Evolutionary conservation across 2,888 invertebrate genomes (phyloP).

Genomic region (Nematopogon swammerdamellus): DNA sequence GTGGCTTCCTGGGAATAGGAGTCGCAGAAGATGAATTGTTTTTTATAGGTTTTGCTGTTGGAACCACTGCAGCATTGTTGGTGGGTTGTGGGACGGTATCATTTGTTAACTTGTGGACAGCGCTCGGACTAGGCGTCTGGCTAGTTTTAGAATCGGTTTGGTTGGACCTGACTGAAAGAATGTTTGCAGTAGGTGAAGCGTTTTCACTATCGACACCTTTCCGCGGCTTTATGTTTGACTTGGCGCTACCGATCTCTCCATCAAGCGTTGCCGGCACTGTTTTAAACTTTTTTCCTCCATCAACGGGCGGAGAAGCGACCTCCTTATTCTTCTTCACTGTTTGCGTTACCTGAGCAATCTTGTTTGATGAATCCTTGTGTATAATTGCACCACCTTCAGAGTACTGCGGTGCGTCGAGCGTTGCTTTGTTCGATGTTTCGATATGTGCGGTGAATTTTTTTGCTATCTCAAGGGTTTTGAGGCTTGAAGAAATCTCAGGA

Average conservation of each 20-base stretch:
- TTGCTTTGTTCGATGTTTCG: no score
- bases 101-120: no score
- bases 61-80: no score
- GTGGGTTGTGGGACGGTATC: not conserved
- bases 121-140: no score
- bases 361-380: conserved; percentile 12
- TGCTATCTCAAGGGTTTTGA: no score
- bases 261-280: not conserved
- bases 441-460: no score
- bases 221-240: not conserved
- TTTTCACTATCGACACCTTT: not conserved
- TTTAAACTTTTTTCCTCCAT: conserved; percentile 4
- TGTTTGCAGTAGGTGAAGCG: not conserved
- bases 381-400: conserved; percentile 27
- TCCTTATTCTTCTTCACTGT: conserved; percentile 14
- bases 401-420: no score
- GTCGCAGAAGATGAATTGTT: conserved; percentile 4
- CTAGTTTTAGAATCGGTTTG: no score
- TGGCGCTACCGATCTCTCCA: not conserved
- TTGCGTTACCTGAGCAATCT: conserved; percentile 11
- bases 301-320: conserved; percentile 15
- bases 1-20: conserved; percentile 25
- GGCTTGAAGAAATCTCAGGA: no score
- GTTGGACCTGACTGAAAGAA: no score
- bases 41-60: not conserved